phyloP scores from a whole-genome alignment of 1,140 invertebrate genomes.

The Anastatus disparis region DNA sequence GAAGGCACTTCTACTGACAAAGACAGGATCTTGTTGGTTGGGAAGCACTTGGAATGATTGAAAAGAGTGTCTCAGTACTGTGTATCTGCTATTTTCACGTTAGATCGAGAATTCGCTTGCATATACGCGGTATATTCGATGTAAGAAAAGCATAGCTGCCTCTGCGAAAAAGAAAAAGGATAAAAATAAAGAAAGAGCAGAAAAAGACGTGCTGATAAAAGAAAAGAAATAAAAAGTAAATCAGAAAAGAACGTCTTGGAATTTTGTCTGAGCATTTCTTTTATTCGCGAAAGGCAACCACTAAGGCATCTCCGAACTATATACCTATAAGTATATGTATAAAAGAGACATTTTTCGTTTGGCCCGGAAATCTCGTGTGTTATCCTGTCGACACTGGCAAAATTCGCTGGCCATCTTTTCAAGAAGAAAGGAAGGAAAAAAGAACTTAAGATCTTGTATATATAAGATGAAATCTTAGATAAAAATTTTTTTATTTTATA shows the following conservation, averaged over 20 bases:
- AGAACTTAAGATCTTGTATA: background rate
- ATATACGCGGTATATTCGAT: no score
- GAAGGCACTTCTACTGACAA: no score
- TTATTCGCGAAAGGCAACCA: background rate
- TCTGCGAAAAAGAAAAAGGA: background rate
- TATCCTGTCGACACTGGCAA: background rate
- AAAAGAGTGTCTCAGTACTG: conserved; percentile 22
- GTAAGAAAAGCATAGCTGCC: no score
- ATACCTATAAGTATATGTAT: background rate
- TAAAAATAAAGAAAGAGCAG: background rate
- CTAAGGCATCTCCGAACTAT: background rate
- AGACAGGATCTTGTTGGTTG: no score
- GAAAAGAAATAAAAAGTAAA: background rate
- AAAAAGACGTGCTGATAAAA: background rate
- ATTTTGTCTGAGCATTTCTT: background rate
- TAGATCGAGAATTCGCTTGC: no score
- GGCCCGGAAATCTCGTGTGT: conserved; percentile 7
- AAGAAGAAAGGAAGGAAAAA: background rate
- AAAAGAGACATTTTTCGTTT: conserved; percentile 11
- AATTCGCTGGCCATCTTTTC: no score
- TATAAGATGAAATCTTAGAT: no score
- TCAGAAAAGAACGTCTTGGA: background rate
- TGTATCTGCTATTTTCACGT: background rate
- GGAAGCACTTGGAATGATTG: conserved; percentile 23
- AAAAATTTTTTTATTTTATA: no score